Base-by-base conservation (phyloP, 2,113 vertebrate genomes). In the Podarcis muralis region DNA sequence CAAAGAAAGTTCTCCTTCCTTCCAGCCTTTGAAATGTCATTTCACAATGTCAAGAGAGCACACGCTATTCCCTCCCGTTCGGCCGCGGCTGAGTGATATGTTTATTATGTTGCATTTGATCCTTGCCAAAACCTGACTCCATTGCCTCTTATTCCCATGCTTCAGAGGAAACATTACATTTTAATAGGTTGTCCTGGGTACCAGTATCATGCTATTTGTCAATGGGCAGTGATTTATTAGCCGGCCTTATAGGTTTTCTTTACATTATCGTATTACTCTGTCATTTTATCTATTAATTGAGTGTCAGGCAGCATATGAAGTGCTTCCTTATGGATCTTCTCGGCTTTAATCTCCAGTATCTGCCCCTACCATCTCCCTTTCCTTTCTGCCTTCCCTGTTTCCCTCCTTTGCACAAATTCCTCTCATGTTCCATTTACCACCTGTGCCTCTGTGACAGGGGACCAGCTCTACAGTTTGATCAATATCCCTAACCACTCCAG, bases 241-340 rank as follows among this genome's bases (percentile, higher is more conserved):
- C 85, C 71, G 48, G 74, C 35, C 80, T 89, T 88, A 84, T 25
- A 85, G 4, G 68, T 90, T 94, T 92, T 69, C 69, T 15, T 83
- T 90, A 18, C 43, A 22, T 92, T 92, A 88, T 80, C 89, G 84
- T 86, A 2, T 89, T 93, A 89, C 87, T 92, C 90, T 87, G 83
- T 94, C 90, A 91, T 93, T 93, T 93, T 90, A 88, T 87, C 88
- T 89, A 40, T 93, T 92, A 93, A 86, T 83, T 62, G 78, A 94
- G 65, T 71, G 88, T 48, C 82, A 88, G 84, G 86, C 25, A 16
- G 72, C 86, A 32, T 90, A 83, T 84, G 65, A 85, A 83, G 27
- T 27, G 84, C 93, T 85, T 90, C 32, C 57, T 84, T 79, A 20
- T 57, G 0, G 76, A 18, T 86, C 86, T 89, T 74, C 86, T 72